These are phyloP conservation scores for Entomyzon cyanotis DNA, from an alignment of 2,113 vertebrate genomes.

Conservation along the genomic window DNA sequence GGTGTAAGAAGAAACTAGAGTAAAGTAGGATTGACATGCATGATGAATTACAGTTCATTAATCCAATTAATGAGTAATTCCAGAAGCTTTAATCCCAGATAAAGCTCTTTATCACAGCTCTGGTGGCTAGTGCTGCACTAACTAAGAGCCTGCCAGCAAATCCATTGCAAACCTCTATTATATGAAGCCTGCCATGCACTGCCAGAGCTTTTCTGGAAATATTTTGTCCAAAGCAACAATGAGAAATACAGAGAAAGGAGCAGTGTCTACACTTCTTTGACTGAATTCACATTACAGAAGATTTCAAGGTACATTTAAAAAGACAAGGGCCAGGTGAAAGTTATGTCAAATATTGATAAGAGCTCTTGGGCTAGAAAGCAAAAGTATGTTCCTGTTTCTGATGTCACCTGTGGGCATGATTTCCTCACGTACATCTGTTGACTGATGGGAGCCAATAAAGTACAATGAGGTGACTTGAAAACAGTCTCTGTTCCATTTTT, in stretches of 20 bases:
- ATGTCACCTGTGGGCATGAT: neutral
- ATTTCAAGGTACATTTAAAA: neutral
- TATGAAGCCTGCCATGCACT: neutral
- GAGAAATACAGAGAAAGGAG: neutral
- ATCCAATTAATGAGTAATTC: constrained; percentile 79
- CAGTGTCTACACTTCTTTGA: neutral
- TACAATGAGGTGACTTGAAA: neutral
- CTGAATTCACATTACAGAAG: neutral
- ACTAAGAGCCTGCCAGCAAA: constrained; percentile 36
- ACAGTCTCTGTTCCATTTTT: neutral
- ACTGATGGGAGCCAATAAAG: neutral
- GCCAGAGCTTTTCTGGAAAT: neutral
- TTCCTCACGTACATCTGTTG: neutral
- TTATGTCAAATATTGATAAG: neutral
- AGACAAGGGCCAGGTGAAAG: neutral
- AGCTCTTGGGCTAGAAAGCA: neutral
- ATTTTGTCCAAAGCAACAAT: neutral
- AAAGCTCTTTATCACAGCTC: constrained; percentile 65
- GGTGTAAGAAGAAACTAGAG: constrained; percentile 23
- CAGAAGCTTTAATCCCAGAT: constrained; percentile 60
- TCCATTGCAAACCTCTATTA: constrained; percentile 7
- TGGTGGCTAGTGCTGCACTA: constrained; percentile 25
- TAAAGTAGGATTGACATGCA: constrained; percentile 43
- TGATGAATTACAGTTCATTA: constrained; percentile 73
- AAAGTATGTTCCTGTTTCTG: neutral